phyloP scores from a whole-genome alignment of 1,140 invertebrate genomes.

The Brachionus koreanus region DNA sequence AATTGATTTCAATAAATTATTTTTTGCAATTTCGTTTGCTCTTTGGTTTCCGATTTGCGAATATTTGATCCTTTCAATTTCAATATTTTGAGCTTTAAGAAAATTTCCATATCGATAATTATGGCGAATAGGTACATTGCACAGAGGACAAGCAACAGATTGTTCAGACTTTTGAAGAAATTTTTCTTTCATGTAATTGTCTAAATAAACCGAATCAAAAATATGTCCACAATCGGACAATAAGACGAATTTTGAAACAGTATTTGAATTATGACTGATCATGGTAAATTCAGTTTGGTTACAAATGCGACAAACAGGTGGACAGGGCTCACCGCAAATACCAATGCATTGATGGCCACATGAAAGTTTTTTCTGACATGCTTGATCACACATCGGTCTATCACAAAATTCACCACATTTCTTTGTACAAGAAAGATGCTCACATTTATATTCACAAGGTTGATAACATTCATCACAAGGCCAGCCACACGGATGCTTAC shows the following conservation, averaged over 20 bases:
- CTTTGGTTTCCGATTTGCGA: neutral
- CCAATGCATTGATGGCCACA: slow-evolving; percentile 67
- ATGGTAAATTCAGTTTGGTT: slow-evolving; percentile 52
- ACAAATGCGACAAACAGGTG: slow-evolving; percentile 46
- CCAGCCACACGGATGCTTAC: neutral
- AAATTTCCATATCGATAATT: slow-evolving; percentile 53
- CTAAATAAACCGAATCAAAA: slow-evolving; percentile 63
- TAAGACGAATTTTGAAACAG: slow-evolving; percentile 60
- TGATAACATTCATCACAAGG: slow-evolving; percentile 58
- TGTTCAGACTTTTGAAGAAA: slow-evolving; percentile 49
- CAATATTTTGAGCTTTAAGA: neutral
- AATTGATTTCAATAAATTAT: neutral
- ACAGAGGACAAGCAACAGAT: slow-evolving; percentile 65
- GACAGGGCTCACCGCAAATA: slow-evolving; percentile 62
- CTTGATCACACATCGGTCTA: slow-evolving; percentile 59
- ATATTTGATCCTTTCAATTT: neutral
- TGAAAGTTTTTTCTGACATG: slow-evolving; percentile 48
- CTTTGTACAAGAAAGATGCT: slow-evolving; percentile 62
- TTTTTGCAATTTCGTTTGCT: neutral
- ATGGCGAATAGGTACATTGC: slow-evolving; percentile 64
- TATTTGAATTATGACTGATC: slow-evolving; percentile 60
- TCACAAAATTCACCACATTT: slow-evolving; percentile 64
- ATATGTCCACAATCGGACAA: slow-evolving; percentile 66
- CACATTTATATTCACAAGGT: slow-evolving; percentile 63
- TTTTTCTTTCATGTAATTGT: slow-evolving; percentile 59